Conservation (phyloP, 2,888 invertebrate genomes). For the Caenorhabditis plicata region DNA sequence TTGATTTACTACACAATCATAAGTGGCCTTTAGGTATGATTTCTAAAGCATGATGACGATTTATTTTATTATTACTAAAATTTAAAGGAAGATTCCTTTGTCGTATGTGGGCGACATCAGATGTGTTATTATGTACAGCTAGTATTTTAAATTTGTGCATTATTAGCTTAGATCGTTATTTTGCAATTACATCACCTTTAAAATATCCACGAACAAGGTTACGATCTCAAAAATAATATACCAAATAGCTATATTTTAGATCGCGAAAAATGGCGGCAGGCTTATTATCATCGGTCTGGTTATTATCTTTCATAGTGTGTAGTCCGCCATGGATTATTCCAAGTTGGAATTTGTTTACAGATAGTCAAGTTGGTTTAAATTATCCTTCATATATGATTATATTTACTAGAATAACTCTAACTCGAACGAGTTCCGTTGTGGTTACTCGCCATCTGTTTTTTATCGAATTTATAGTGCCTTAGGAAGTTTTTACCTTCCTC, state of each 20-base stretch:
- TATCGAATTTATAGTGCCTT: constrained; percentile 68
- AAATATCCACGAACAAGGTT: constrained; percentile 65
- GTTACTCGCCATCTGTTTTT: constrained; percentile 61
- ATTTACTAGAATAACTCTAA: constrained; percentile 2
- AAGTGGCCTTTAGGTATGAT: constrained; percentile 64
- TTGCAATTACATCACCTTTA: constrained; percentile 66
- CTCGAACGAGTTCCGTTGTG: constrained; percentile 50
- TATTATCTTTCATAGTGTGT: constrained; percentile 65
- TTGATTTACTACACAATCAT: constrained; percentile 65
- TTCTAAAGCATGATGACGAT: constrained; percentile 5
- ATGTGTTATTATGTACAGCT: constrained; percentile 65
- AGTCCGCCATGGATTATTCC: constrained; percentile 66
- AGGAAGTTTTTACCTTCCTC: constrained; percentile 68
- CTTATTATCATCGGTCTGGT: constrained; percentile 66
- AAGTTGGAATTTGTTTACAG: constrained; percentile 58
- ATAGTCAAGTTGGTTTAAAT: constrained; percentile 5
- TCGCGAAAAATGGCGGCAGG: constrained; percentile 63
- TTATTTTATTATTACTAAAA: neutral
- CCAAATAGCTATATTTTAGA: constrained; percentile 49
- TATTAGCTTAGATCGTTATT: constrained; percentile 66
- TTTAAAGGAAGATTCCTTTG: constrained; percentile 45
- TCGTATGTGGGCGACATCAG: constrained; percentile 63
- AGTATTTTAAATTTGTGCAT: constrained; percentile 65
- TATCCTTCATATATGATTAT: neutral
- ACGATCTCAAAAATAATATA: too few relatives aligned